phyloP scores from a whole-genome alignment of 2,888 invertebrate genomes.

The Cremastinae sp. region DNA sequence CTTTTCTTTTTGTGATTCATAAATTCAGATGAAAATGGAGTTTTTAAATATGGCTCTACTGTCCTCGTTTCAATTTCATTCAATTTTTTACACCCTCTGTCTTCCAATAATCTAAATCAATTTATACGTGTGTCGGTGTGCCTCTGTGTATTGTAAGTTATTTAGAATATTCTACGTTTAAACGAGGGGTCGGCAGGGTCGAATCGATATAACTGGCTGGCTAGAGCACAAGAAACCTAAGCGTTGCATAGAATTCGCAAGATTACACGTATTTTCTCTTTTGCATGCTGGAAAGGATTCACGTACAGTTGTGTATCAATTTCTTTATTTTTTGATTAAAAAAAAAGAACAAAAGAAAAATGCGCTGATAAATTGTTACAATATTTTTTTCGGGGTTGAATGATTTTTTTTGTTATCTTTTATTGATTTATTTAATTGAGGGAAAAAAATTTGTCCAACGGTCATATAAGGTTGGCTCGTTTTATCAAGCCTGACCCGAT shows the following conservation, averaged over 20 bases:
- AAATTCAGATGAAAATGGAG: too few species aligned
- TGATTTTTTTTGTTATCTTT: too few species aligned
- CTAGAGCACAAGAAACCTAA: conserved; percentile 34
- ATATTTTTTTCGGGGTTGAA: too few species aligned
- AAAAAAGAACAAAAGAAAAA: background rate
- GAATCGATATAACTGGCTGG: conserved; percentile 51
- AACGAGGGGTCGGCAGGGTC: conserved; percentile 51
- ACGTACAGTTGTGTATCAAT: conserved; percentile 39
- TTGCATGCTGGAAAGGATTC: conserved; percentile 50
- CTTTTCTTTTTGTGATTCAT: too few species aligned
- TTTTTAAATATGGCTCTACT: too few species aligned
- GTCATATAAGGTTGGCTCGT: conserved; percentile 1
- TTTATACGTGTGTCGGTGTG: background rate
- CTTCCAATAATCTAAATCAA: background rate
- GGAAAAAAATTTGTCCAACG: background rate
- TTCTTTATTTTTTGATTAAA: conserved; percentile 4
- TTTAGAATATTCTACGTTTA: conserved; percentile 50
- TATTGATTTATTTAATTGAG: background rate
- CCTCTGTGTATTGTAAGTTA: conserved; percentile 1
- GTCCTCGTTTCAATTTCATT: too few species aligned
- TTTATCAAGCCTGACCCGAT: conserved; percentile 47
- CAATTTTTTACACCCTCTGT: too few species aligned
- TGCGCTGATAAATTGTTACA: too few species aligned
- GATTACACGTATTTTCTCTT: conserved; percentile 58
- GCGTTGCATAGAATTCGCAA: conserved; percentile 51